phyloP scores from a whole-genome alignment of 2,113 vertebrate species.

The Dendropsophus ebraccatus region DNA sequence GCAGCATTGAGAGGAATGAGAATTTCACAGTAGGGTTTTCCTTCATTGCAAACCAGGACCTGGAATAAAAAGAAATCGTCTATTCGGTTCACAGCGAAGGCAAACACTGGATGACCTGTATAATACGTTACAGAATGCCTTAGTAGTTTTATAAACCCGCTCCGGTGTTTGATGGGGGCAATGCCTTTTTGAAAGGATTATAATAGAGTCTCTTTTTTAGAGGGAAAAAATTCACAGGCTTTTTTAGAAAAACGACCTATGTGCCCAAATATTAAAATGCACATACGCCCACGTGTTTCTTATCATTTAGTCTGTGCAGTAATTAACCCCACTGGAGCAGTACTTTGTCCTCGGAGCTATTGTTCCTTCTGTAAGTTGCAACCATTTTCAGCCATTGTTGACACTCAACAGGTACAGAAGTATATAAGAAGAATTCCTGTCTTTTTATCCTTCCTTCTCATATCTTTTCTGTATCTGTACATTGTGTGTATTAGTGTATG shows the following conservation, averaged over 20 bases:
- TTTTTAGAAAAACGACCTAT: not conserved
- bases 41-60: not conserved
- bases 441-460: too few species aligned
- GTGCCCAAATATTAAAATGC: not conserved
- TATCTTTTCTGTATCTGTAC: too few species aligned
- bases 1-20: not conserved
- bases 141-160: not conserved
- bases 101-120: not conserved
- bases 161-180: not conserved
- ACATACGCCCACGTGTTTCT: not conserved
- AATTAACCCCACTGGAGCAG: not conserved
- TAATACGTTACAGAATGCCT: not conserved
- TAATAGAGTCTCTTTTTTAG: not conserved
- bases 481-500: too few species aligned
- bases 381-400: too few species aligned
- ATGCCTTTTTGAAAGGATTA: not conserved
- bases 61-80: not conserved
- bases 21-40: constrained; percentile 14
- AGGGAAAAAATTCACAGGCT: not conserved
- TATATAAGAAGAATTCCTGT: too few species aligned
- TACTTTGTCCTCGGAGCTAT: not conserved
- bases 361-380: too few species aligned
- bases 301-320: not conserved
- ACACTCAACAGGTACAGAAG: too few species aligned
- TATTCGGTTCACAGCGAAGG: not conserved